Conservation (phyloP, 2,888 invertebrate genomes). For the Macrophya annulata region DNA sequence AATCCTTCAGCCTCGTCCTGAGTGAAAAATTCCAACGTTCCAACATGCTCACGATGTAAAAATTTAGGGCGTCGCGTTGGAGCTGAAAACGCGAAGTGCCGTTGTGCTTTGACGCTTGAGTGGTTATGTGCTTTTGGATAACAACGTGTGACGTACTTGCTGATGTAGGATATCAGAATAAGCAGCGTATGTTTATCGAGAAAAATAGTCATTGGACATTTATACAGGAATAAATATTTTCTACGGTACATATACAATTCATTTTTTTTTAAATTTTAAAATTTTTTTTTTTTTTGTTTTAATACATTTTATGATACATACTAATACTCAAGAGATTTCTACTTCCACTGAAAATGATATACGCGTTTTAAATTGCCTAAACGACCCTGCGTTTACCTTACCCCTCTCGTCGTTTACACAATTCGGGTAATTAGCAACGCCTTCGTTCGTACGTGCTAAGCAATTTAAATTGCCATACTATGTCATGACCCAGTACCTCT, state of each 20-base stretch:
- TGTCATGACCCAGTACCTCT: slow-evolving; percentile 12
- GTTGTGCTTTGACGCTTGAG: slow-evolving; percentile 24
- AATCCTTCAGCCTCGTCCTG: not conserved
- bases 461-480: slow-evolving; percentile 41
- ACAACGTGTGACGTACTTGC: slow-evolving; percentile 4
- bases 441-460: slow-evolving; percentile 41
- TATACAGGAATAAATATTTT: not conserved
- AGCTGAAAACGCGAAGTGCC: not conserved
- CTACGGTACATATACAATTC: not conserved
- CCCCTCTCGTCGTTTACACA: slow-evolving; percentile 28
- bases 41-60: slow-evolving; percentile 1
- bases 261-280: too few species aligned
- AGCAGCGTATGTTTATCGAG: not conserved
- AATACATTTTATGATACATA: not conserved
- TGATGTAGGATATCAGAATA: slow-evolving; percentile 1
- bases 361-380: slow-evolving; percentile 28
- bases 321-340: not conserved
- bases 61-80: not conserved
- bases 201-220: not conserved
- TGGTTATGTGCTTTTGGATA: slow-evolving; percentile 24
- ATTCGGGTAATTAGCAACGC: slow-evolving; percentile 41
- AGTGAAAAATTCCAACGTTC: slow-evolving; percentile 21
- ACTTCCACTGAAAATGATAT: not conserved
- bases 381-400: not conserved
- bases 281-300: too few species aligned